These are phyloP conservation scores for Pristionchus japonicus DNA, from an alignment of 2,888 invertebrate genomes.

Conservation along the genomic window DNA sequence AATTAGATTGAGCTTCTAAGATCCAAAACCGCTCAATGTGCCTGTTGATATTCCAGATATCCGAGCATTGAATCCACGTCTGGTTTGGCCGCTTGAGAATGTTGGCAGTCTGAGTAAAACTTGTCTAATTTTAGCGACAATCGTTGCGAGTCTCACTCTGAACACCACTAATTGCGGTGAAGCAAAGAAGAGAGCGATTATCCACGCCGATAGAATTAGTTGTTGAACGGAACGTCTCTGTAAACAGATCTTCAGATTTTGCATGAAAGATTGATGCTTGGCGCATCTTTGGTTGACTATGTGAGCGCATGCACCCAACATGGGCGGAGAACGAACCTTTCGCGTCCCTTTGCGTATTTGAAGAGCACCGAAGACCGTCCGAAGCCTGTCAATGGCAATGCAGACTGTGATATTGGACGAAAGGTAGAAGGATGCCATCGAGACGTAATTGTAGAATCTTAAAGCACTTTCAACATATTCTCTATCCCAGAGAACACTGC, in stretches of 20 bases:
- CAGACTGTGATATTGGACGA: slow-evolving; percentile 73
- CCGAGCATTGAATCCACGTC: slow-evolving; percentile 16
- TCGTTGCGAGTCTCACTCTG: not conserved
- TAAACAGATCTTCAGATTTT: not conserved
- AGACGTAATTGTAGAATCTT: slow-evolving; percentile 61
- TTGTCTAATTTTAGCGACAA: too few species aligned
- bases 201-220: slow-evolving; percentile 56
- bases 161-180: slow-evolving; percentile 66
- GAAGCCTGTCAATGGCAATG: slow-evolving; percentile 72
- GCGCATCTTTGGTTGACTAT: too few species aligned
- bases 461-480: too few species aligned
- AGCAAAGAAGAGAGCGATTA: slow-evolving; percentile 61
- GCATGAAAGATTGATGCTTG: too few species aligned
- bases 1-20: not conserved
- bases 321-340: too few species aligned
- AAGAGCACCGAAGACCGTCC: slow-evolving; percentile 69
- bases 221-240: not conserved
- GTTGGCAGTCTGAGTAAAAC: not conserved
- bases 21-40: not conserved
- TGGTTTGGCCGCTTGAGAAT: not conserved
- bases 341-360: slow-evolving; percentile 46
- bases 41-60: slow-evolving; percentile 14
- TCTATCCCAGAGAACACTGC: too few species aligned
- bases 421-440: slow-evolving; percentile 71
- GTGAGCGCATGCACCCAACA: too few species aligned